Evolutionary conservation across 2,113 vertebrate species (phyloP), one percentile per base, ranked within the genome.

Genomic region (Chauna torquata): DNA sequence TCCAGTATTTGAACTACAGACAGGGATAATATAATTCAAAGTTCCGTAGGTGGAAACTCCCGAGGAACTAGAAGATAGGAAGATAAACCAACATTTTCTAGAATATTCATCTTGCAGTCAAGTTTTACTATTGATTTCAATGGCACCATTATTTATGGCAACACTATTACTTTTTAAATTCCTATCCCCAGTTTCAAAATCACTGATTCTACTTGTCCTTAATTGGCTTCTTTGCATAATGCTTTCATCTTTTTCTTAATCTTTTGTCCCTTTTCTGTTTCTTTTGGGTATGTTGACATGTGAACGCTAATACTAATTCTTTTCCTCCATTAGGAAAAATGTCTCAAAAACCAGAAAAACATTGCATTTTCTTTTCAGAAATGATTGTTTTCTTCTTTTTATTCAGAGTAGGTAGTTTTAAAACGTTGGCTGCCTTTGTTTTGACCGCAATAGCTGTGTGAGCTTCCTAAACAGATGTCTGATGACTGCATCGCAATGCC

Each of bases 351-450:
- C 16, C 40, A 85, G 85, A 87, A 92, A 78, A 94, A 72, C 2
- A 54, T 91, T 75, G n/a, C 62, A 49, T 68, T 86, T 94, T 78
- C 69, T 77, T 88, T 85, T 84, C 85, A 96, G 79, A 96, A 96
- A 82, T 57, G 11, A 64, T 85, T 75, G 22, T 45, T 92, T 86
- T n/a, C 36, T 71, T 42, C 65, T 76, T 57, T 68, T 65, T 72
- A 76, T 84, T 64, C 86, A 58, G 34, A 95, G 71, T 57, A 78
- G 91, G 28, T 93, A 69, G 32, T 77, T 94, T 97, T 84, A 75
- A 98, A 96, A 92, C 69, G 85, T 93, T 94, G 45, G 38, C 92
- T 97, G 82, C 94, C 82, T n/a, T 95, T 97, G 69, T 96, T 97
- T 97, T 96, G 88, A 95, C 96, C 88, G 27, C 94, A 82, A 23